These are phyloP conservation scores for Decapterus maruadsi DNA, from an alignment of 2,797 vertebrate genomes.

Conservation along the genomic window DNA sequence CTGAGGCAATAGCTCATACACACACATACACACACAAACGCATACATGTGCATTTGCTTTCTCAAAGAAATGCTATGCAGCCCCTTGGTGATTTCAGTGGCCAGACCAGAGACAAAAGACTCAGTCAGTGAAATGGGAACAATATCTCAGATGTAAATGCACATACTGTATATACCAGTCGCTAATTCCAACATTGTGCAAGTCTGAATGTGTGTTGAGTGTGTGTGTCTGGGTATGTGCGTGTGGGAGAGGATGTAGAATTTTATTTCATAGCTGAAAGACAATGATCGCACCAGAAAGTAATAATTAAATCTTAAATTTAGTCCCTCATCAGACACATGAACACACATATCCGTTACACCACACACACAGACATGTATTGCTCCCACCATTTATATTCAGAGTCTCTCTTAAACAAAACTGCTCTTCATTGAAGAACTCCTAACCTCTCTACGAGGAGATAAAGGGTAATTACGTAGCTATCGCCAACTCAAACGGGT, in stretches of 20 bases:
- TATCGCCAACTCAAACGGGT: conserved; percentile 77
- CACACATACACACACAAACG: neutral
- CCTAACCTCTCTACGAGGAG: conserved; percentile 66
- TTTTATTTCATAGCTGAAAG: conserved; percentile 41
- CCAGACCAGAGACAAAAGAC: too few species aligned
- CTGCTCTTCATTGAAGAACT: conserved; percentile 76
- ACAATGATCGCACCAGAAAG: conserved; percentile 33
- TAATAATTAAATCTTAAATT: conserved; percentile 47
- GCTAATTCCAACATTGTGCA: too few species aligned
- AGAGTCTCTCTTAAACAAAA: conserved; percentile 70
- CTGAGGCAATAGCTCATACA: conserved; percentile 18
- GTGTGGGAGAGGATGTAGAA: neutral
- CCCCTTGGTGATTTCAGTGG: too few species aligned
- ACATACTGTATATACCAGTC: too few species aligned
- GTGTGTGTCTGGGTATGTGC: neutral
- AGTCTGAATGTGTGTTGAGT: neutral
- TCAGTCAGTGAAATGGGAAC: too few species aligned
- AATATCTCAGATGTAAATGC: too few species aligned
- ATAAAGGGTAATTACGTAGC: conserved; percentile 82
- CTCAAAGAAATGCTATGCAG: too few species aligned
- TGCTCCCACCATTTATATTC: conserved; percentile 50
- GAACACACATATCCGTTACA: neutral
- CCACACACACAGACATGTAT: conserved; percentile 25
- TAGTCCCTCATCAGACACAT: conserved; percentile 21
- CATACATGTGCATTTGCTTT: neutral